Base-by-base conservation (phyloP, 2,888 invertebrate species). In the Bembecia ichneumoniformis region DNA sequence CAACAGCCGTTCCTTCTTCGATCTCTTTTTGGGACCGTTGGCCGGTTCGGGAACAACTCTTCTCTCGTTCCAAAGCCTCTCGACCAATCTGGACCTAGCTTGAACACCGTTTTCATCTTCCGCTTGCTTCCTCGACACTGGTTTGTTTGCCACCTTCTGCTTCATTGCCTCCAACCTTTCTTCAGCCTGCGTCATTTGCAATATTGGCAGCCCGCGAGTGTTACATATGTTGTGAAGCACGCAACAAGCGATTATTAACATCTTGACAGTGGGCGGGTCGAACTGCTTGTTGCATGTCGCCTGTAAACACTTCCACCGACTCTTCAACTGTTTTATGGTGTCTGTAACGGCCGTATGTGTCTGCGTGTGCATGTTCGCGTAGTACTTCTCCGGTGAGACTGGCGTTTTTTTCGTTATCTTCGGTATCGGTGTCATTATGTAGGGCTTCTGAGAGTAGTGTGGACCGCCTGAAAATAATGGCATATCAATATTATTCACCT, bases 331-430 rank as follows among this genome's bases (percentile, higher is more conserved):
- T 63, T 82, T 82, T 11, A 84, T 82, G 0, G 82, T 77, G 7
- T 82, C 81, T 0, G 64, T 60, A 3, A 72, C 73, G 0, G 70
- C 65, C 1, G 55, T 60, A 52, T 77, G 74, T 0, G 77, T 63
- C 46, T 78, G 78, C 1, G 64, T 49, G 58, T 83, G 84, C 11
- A 83, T 54, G n/a, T 61, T 77, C 0, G 76, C 65, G 64, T 82
- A 84, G 55, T 84, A 73, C 43, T 84, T 84, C 47, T 83, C 84
- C 0, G 84, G 84, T 3, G 84, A 82, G 0, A 77, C 69, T 0
- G 84, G 82, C 0, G 82, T 74, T 55, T 84, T 84, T 54, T 84
- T 84, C 0, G 82, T 77, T 51, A 84, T 75, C 58, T 82, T 84
- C 3, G 81, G 78, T 16, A 83, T 77, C 7, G 84, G 84, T 0